Evolutionary conservation across 2,888 invertebrate species (phyloP).

Genomic region (Metellina segmentata): DNA sequence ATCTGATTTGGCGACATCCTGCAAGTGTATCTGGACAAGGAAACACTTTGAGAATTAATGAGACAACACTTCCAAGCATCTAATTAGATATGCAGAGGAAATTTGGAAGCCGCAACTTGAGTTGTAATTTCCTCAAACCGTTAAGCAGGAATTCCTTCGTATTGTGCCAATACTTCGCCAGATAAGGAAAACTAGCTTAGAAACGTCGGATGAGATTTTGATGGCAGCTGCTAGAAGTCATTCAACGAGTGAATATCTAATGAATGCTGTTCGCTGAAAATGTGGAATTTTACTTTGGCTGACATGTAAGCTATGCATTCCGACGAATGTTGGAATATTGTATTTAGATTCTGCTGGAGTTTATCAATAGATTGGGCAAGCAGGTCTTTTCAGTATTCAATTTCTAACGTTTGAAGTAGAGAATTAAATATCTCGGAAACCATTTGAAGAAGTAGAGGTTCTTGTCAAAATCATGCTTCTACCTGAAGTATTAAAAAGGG

Average conservation of each 20-base stretch:
- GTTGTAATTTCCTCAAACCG: conserved; percentile 8
- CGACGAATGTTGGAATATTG: no score
- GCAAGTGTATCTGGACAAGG: neutral
- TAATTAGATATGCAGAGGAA: conserved; percentile 27
- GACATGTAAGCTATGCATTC: neutral
- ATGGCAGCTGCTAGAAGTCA: neutral
- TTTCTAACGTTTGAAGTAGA: no score
- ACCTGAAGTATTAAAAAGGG: no score
- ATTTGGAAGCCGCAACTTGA: neutral
- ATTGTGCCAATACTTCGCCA: neutral
- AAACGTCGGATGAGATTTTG: neutral
- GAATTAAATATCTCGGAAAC: no score
- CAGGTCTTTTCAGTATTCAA: neutral
- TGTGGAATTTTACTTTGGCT: neutral
- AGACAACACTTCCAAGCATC: neutral
- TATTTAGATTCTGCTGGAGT: neutral
- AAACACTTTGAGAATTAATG: conserved; percentile 43
- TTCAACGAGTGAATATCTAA: neutral
- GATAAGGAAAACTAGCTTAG: neutral
- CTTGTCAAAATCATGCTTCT: no score
- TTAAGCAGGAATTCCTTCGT: neutral
- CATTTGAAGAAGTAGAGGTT: no score
- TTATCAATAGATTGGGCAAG: neutral
- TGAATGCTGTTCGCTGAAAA: neutral
- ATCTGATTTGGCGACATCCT: conserved; percentile 1